A percentile compares a stretch with the other conserved stretches of the same genome.
Conservation (phyloP, 2,888 invertebrate species). For the Aphodius granarius region DNA sequence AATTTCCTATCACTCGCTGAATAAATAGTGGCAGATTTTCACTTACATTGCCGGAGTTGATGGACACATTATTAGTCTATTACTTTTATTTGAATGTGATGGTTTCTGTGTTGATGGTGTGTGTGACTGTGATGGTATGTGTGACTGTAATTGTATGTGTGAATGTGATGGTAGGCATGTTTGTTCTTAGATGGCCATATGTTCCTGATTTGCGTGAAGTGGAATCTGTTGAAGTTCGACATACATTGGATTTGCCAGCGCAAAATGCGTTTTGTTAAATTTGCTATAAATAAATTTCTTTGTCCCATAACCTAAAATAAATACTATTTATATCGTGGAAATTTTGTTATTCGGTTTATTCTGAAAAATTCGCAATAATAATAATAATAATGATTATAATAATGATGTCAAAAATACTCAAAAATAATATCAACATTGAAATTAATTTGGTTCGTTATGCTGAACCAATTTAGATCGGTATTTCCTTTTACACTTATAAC, state of each 20-base stretch:
- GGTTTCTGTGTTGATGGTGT: too few relatives aligned
- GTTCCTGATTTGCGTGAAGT: background rate
- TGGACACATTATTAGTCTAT: background rate
- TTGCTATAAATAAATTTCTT: background rate
- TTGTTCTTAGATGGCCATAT: background rate
- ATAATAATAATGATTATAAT: too few relatives aligned
- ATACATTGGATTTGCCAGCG: background rate
- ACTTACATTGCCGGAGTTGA: background rate
- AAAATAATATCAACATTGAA: too few relatives aligned
- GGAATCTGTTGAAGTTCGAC: background rate
- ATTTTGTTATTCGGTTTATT: background rate
- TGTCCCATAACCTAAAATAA: background rate
- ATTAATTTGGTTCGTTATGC: background rate
- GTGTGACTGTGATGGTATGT: too few relatives aligned
- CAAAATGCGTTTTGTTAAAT: background rate
- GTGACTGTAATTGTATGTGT: too few relatives aligned
- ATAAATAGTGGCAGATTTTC: background rate
- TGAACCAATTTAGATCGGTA: background rate
- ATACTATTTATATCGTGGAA: background rate
- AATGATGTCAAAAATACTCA: too few relatives aligned
- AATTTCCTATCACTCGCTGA: background rate
- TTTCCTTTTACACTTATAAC: constrained; percentile 26
- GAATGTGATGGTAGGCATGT: too few relatives aligned
- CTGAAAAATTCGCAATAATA: background rate
- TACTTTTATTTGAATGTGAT: background rate